These are phyloP conservation scores for Drosophila acutilabella DNA, from an alignment of 2,888 invertebrate genomes.

Conservation along the genomic window DNA sequence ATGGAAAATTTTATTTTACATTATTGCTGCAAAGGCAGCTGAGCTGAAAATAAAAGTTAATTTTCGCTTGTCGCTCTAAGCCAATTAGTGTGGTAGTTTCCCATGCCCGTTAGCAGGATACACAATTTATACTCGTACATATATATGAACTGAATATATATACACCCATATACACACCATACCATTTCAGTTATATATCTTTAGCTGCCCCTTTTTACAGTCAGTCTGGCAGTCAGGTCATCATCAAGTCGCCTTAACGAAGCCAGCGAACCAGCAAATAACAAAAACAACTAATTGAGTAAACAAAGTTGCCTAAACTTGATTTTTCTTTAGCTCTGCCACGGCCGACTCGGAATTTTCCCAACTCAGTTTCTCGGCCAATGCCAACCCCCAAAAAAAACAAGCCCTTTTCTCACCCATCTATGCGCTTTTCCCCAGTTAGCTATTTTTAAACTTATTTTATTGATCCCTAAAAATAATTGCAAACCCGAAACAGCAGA, in stretches of 20 bases:
- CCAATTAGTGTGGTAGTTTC: constrained; percentile 71
- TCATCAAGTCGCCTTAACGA: constrained; percentile 61
- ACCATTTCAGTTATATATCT: constrained; percentile 5
- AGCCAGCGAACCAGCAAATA: constrained; percentile 73
- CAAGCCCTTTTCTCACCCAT: constrained; percentile 29
- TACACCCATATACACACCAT: neutral
- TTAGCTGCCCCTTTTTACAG: constrained; percentile 16
- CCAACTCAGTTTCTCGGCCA: constrained; percentile 22
- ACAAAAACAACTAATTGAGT: constrained; percentile 77
- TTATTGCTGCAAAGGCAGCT: constrained; percentile 62
- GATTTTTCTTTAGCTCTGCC: constrained; percentile 48
- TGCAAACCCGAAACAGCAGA: constrained; percentile 51
- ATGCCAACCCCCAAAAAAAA: neutral
- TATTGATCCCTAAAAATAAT: constrained; percentile 77
- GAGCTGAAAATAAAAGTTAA: constrained; percentile 74
- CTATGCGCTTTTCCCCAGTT: constrained; percentile 11
- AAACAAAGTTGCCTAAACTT: constrained; percentile 71
- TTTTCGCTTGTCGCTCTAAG: constrained; percentile 81
- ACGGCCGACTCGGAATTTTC: neutral
- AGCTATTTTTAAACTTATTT: constrained; percentile 78
- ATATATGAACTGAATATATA: too few species aligned
- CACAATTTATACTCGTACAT: neutral
- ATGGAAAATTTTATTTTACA: constrained; percentile 72
- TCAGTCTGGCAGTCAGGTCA: constrained; percentile 31
- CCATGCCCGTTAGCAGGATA: neutral